These are phyloP conservation scores for Microtus pennsylvanicus DNA, from an alignment of 2,113 vertebrate genomes.

Conservation along the genomic window DNA sequence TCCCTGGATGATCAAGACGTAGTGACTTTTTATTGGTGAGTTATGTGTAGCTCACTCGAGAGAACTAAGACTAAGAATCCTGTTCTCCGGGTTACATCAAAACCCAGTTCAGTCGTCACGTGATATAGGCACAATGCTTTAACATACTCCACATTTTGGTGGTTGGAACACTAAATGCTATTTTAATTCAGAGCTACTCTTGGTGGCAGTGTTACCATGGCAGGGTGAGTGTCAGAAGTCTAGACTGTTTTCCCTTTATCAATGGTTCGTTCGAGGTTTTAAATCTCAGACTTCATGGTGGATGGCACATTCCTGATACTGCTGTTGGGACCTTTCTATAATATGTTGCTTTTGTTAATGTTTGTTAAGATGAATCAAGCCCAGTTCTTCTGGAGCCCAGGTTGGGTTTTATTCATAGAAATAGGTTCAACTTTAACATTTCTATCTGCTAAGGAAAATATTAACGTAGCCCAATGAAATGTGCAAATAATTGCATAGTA, in stretches of 20 bases:
- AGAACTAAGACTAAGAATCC: constrained; percentile 34
- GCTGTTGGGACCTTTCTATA: background rate
- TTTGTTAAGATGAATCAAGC: background rate
- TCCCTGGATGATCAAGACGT: background rate
- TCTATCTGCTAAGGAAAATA: constrained; percentile 30
- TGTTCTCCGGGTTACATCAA: background rate
- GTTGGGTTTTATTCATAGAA: constrained; percentile 43
- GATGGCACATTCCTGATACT: background rate
- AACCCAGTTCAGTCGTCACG: background rate
- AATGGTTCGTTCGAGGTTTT: constrained; percentile 25
- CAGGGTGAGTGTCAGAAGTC: background rate
- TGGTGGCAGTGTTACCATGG: background rate
- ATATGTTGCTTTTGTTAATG: background rate
- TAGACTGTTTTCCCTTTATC: constrained; percentile 28
- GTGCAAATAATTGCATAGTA: constrained; percentile 3
- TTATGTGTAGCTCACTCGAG: background rate
- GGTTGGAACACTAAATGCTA: constrained; percentile 44
- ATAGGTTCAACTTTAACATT: constrained; percentile 59
- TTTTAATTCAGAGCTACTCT: constrained; percentile 1
- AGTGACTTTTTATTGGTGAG: background rate
- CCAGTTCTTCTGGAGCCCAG: background rate
- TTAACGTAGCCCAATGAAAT: constrained; percentile 21
- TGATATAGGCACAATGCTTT: background rate
- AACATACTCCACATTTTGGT: constrained; percentile 19
- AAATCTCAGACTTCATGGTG: constrained; percentile 9